These are phyloP conservation scores for Catamblyrhynchus diadema DNA, from an alignment of 2,797 vertebrate species.

Conservation along the genomic window DNA sequence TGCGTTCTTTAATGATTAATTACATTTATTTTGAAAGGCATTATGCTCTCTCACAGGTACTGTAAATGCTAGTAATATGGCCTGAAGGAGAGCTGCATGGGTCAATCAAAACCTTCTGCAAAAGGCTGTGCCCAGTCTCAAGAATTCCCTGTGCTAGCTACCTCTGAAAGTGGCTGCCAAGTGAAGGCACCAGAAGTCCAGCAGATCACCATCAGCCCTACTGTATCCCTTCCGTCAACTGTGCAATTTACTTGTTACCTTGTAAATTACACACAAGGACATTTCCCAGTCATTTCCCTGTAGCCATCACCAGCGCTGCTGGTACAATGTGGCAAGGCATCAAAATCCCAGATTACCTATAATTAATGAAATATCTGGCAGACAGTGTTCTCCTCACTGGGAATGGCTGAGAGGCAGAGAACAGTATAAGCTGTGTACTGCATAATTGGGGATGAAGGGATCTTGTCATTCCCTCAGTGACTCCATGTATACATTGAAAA, in stretches of 20 bases:
- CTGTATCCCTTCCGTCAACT: background rate
- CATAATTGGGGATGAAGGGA: background rate
- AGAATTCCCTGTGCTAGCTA: background rate
- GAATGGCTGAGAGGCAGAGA: background rate
- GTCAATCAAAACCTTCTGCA: background rate
- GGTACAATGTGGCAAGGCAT: background rate
- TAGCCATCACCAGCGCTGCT: background rate
- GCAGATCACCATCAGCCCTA: background rate
- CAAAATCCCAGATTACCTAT: background rate
- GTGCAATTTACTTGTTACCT: background rate
- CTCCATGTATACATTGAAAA: background rate
- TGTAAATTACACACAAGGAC: background rate
- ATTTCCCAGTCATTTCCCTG: background rate
- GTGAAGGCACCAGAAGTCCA: background rate
- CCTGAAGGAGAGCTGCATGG: background rate
- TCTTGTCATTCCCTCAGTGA: background rate
- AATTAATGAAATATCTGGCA: background rate
- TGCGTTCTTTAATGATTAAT: background rate
- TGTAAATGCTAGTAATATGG: background rate
- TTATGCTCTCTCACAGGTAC: background rate
- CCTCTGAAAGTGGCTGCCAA: background rate
- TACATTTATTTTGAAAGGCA: background rate
- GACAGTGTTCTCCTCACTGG: background rate
- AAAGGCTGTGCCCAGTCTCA: background rate
- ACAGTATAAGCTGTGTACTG: accelerated